These are phyloP conservation scores for Rugalucina vietnamica DNA, from an alignment of 2,888 invertebrate genomes.

Conservation along the genomic window DNA sequence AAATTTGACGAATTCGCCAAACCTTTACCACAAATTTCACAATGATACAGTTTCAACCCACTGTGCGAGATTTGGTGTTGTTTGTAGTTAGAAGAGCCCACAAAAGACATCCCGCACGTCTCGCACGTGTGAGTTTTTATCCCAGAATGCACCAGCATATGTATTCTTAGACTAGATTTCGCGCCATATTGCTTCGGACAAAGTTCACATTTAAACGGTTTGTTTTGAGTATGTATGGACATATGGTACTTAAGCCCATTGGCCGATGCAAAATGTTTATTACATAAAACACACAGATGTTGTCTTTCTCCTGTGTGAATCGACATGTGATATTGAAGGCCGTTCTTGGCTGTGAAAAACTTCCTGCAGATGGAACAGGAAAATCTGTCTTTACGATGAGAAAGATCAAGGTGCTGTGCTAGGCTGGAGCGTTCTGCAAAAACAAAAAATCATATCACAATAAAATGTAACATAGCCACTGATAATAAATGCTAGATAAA, in stretches of 20 bases:
- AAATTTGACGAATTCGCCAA: conserved; percentile 9
- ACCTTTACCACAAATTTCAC: not conserved
- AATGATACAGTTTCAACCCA: not conserved
- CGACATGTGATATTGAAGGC: not conserved
- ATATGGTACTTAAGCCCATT: not conserved
- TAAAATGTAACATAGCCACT: too few species aligned
- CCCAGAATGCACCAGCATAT: conserved; percentile 2
- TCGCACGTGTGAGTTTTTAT: not conserved
- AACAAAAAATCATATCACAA: too few species aligned
- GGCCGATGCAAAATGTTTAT: not conserved
- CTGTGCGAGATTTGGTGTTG: not conserved
- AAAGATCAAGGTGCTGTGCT: not conserved
- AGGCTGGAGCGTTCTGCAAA: not conserved
- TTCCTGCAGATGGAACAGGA: not conserved
- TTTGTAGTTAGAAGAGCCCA: conserved; percentile 4
- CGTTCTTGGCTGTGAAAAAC: not conserved
- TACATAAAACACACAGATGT: not conserved
- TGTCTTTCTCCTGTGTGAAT: not conserved
- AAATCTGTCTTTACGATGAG: not conserved
- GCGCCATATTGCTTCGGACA: not conserved
- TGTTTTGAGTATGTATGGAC: not conserved
- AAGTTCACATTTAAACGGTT: conserved; percentile 8
- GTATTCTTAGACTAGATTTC: conserved; percentile 3
- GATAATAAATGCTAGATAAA: too few species aligned
- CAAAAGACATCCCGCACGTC: not conserved